phyloP scores from a whole-genome alignment of 2,888 invertebrate genomes.

The Eupithecia insigniata region DNA sequence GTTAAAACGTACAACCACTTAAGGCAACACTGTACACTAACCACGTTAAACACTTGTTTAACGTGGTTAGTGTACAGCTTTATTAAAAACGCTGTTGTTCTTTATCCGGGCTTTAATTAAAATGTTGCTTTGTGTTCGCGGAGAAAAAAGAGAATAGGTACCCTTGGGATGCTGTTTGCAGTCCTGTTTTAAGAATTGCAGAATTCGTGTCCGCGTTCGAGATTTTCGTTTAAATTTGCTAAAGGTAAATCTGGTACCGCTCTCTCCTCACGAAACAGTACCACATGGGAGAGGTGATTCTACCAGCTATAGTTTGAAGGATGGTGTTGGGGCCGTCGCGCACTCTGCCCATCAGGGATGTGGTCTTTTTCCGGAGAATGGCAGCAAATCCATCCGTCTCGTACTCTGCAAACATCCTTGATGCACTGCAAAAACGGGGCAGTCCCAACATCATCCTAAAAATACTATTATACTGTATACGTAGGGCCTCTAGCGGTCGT shows the following conservation, averaged over 20 bases:
- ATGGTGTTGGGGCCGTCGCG: too few relatives aligned
- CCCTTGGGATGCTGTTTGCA: background rate
- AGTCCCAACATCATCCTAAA: too few relatives aligned
- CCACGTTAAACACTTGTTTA: slow-evolving; percentile 32
- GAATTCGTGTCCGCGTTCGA: background rate
- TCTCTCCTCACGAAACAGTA: too few relatives aligned
- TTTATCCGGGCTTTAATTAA: slow-evolving; percentile 18
- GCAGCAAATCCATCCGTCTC: too few relatives aligned
- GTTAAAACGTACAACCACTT: slow-evolving; percentile 22
- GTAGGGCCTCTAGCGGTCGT: too few relatives aligned
- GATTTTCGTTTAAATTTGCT: background rate
- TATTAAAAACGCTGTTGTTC: slow-evolving; percentile 21
- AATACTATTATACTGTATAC: too few relatives aligned
- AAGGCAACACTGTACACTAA: slow-evolving; percentile 25
- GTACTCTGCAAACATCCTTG: too few relatives aligned
- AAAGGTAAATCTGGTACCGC: background rate
- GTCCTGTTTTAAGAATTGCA: background rate
- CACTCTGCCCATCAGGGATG: too few relatives aligned
- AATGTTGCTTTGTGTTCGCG: slow-evolving; percentile 6
- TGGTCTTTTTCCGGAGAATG: too few relatives aligned
- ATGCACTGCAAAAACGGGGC: too few relatives aligned
- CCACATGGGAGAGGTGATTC: too few relatives aligned
- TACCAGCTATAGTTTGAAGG: too few relatives aligned
- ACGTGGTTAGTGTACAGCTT: slow-evolving; percentile 18
- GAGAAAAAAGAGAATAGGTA: background rate